Evolutionary conservation across 1,140 invertebrate genomes (phyloP).

Genomic region (Drosophila malerkotliana): DNA sequence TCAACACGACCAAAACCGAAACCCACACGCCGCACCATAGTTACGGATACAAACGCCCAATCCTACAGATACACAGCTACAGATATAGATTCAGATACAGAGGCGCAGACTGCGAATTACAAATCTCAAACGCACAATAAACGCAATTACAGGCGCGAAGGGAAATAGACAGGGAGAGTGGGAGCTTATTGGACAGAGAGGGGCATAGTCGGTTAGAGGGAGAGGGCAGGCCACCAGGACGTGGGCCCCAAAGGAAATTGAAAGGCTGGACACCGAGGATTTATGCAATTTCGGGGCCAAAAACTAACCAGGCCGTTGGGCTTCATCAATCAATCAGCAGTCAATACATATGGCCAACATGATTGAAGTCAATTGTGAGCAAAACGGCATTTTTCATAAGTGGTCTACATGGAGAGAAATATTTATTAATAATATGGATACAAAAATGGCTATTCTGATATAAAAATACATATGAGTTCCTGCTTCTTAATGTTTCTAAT

Average conservation of each 20-base stretch:
- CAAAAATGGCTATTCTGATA: too few relatives aligned
- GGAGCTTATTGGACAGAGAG: not conserved
- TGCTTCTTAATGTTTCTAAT: too few relatives aligned
- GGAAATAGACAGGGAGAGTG: not conserved
- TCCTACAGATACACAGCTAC: conserved; percentile 7
- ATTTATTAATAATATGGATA: not conserved
- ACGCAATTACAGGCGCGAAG: conserved; percentile 67
- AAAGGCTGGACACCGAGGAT: conserved; percentile 47
- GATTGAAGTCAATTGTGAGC: conserved; percentile 65
- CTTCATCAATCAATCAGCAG: conserved; percentile 62
- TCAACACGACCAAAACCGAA: conserved; percentile 62
- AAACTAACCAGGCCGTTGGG: conserved; percentile 16
- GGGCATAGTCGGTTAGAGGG: not conserved
- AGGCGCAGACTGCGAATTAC: conserved; percentile 49
- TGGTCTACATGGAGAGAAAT: conserved; percentile 10
- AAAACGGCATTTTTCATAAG: conserved; percentile 68
- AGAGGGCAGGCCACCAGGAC: conserved; percentile 32
- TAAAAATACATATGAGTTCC: not conserved
- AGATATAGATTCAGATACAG: conserved; percentile 6
- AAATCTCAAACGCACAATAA: conserved; percentile 81
- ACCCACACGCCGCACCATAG: conserved; percentile 16
- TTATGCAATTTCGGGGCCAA: conserved; percentile 35
- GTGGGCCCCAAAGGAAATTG: conserved; percentile 61
- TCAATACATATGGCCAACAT: conserved; percentile 50
- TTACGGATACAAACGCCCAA: not conserved